phyloP scores from a whole-genome alignment of 2,797 vertebrate species.

The Paramormyrops hopkinsi region DNA sequence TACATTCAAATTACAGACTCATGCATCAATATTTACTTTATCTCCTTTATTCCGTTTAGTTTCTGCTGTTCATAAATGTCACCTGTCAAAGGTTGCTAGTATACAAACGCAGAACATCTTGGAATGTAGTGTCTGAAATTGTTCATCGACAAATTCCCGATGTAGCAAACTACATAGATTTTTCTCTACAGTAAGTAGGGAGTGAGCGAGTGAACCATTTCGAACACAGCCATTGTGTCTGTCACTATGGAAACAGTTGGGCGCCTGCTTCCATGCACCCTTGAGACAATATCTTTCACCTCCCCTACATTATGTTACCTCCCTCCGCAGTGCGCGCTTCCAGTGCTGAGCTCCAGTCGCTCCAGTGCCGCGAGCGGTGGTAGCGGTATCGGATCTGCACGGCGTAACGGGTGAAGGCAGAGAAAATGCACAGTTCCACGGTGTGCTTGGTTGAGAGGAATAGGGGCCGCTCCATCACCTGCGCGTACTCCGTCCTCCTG shows the following conservation, averaged over 20 bases:
- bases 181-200: not conserved
- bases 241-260: not conserved
- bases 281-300: not conserved
- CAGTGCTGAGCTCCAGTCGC: conserved; percentile 48
- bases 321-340: conserved; percentile 47
- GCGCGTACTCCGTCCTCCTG: not conserved
- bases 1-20: not conserved
- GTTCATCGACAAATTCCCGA: not conserved
- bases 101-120: not conserved
- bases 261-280: not conserved
- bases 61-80: not conserved
- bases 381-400: conserved; percentile 51
- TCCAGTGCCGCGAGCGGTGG: conserved; percentile 43
- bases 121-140: not conserved
- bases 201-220: not conserved
- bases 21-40: not conserved
- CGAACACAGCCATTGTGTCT: not conserved
- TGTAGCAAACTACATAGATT: not conserved
- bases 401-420: conserved; percentile 48
- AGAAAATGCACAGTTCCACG: conserved; percentile 41
- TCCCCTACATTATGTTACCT: conserved; percentile 41
- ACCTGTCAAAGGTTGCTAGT: not conserved
- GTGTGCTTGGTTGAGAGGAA: not conserved
- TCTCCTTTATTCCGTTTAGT: not conserved
- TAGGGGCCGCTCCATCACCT: not conserved